Evolutionary conservation across 2,113 vertebrate genomes (phyloP).

Genomic region (Andinoacara biseriatus): DNA sequence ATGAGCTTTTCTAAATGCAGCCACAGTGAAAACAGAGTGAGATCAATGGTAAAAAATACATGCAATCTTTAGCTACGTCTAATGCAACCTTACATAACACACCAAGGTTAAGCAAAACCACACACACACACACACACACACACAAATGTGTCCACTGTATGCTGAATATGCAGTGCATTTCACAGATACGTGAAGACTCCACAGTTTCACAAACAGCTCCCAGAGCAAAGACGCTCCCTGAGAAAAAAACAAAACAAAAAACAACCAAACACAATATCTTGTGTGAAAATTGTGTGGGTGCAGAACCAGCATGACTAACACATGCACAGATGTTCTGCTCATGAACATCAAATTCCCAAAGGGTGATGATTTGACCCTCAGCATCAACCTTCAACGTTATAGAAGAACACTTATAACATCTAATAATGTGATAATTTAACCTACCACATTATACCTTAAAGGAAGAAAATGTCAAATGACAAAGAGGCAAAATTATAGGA

Average conservation of each 20-base stretch:
- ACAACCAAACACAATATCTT: constrained; percentile 47
- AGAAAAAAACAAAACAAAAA: too few species aligned
- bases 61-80: neutral
- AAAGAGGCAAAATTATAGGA: neutral
- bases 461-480: neutral
- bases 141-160: neutral
- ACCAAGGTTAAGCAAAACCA: constrained; percentile 2
- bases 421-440: constrained; percentile 22
- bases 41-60: neutral
- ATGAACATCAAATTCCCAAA: constrained; percentile 57
- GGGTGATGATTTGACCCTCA: constrained; percentile 60
- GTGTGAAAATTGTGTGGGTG: constrained; percentile 65
- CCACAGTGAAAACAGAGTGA: neutral
- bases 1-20: neutral
- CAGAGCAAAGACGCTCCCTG: neutral
- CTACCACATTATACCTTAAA: neutral
- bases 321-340: constrained; percentile 68
- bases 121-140: constrained; percentile 4
- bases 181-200: neutral
- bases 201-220: neutral
- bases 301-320: constrained; percentile 67
- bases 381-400: constrained; percentile 29
- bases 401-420: constrained; percentile 27
- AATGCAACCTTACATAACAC: neutral
- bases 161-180: neutral